Percentiles rank a stretch among this genome's conserved stretches.
Evolutionary conservation across 2,888 invertebrate species (phyloP).

Genomic region (Periphyllus acericola): DNA sequence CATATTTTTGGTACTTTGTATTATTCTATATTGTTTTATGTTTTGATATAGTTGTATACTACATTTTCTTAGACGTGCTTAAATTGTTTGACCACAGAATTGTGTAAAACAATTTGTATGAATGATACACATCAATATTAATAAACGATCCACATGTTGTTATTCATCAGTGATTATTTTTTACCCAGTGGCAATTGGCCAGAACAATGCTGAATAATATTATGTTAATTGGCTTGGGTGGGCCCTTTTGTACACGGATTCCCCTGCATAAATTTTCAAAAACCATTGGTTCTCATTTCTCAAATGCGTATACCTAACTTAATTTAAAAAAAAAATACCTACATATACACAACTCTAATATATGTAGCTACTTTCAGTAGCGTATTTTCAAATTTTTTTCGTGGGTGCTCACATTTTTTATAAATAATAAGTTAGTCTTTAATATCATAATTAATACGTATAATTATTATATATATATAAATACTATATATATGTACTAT

Average conservation of each 20-base stretch:
- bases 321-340: not conserved
- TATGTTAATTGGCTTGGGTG: constrained; percentile 57
- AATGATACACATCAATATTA: not conserved
- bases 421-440: too few species aligned
- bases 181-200: constrained; percentile 52
- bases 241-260: constrained; percentile 1
- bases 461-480: too few species aligned
- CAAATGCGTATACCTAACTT: not conserved
- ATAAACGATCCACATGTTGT: not conserved
- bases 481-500: too few species aligned
- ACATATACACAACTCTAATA: not conserved
- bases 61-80: not conserved
- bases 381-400: too few species aligned
- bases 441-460: too few species aligned
- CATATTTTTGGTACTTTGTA: not conserved
- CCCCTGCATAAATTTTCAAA: constrained; percentile 23
- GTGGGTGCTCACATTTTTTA: too few species aligned
- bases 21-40: not conserved
- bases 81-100: not conserved
- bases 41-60: not conserved
- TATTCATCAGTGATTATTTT: not conserved
- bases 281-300: constrained; percentile 32
- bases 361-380: too few species aligned
- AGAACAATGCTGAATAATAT: constrained; percentile 41
- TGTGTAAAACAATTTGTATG: not conserved